These are phyloP conservation scores for Erythrocercus mccallii DNA, from an alignment of 2,113 vertebrate species.

Conservation along the genomic window DNA sequence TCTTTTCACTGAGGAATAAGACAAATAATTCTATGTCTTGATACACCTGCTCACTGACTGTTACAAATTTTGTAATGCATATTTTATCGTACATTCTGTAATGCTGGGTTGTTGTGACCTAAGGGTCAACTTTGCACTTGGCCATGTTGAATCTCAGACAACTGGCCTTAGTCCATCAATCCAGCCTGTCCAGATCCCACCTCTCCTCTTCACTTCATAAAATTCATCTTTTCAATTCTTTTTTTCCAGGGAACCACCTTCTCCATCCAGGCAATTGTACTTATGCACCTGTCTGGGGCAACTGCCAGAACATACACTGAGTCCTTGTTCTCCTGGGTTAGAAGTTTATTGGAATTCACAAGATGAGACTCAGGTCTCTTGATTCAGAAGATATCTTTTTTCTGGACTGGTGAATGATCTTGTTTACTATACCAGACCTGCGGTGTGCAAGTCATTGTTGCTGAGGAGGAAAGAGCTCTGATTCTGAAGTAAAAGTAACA, in stretches of 20 bases:
- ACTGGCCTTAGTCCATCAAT: neutral
- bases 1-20: neutral
- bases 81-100: neutral
- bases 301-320: accelerated
- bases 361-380: neutral
- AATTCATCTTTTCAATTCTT: neutral
- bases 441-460: neutral
- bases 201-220: neutral
- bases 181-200: neutral
- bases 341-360: neutral
- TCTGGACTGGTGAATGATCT: neutral
- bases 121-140: neutral
- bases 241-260: neutral
- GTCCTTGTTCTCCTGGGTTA: neutral
- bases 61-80: neutral
- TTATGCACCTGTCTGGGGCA: neutral
- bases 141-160: neutral
- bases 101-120: neutral
- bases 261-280: neutral
- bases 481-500: neutral
- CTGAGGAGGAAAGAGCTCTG: neutral
- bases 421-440: neutral
- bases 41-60: neutral
- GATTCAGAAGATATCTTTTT: neutral
- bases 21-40: neutral